phyloP scores from a whole-genome alignment of 2,797 vertebrate species.

The Borostomias antarcticus region DNA sequence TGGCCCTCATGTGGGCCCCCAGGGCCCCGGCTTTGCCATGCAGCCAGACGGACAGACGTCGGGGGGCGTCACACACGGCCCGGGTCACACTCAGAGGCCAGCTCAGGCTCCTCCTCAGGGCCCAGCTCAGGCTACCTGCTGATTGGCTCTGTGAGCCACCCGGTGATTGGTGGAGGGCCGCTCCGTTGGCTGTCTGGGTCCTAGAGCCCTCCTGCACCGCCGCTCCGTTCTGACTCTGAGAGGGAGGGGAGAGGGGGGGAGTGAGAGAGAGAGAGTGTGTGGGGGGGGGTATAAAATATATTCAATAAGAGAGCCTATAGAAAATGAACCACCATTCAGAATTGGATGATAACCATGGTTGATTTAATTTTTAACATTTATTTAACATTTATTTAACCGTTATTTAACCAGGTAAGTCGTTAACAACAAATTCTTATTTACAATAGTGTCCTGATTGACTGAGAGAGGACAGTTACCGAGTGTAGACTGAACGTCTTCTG shows the following conservation, averaged over 20 bases:
- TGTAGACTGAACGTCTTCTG: conserved; percentile 77
- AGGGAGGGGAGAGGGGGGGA: conserved; percentile 15
- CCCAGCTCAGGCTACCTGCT: conserved; percentile 92
- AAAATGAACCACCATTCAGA: no score
- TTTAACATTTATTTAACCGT: no score
- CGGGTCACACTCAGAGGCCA: conserved; percentile 86
- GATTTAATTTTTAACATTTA: no score
- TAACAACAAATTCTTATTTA: no score
- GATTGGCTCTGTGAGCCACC: conserved; percentile 71
- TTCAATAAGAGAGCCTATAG: neutral
- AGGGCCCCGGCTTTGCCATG: conserved; percentile 73
- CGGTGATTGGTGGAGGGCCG: conserved; percentile 55
- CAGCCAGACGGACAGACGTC: conserved; percentile 79
- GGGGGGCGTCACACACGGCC: conserved; percentile 82
- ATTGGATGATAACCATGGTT: neutral
- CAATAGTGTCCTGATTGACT: no score
- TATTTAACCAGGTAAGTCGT: no score
- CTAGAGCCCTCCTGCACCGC: conserved; percentile 62
- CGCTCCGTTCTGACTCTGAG: conserved; percentile 65
- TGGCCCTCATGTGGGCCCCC: conserved; percentile 84
- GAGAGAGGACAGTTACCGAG: conserved; percentile 59
- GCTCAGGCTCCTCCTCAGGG: conserved; percentile 82
- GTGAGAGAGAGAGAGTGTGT: conserved; percentile 23
- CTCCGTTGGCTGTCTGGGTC: conserved; percentile 47
- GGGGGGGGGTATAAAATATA: neutral